A percentile compares a stretch with the other conserved stretches of the same genome.
Evolutionary conservation across 2,888 invertebrate genomes (phyloP).

Genomic region (Heliconius hortense): DNA sequence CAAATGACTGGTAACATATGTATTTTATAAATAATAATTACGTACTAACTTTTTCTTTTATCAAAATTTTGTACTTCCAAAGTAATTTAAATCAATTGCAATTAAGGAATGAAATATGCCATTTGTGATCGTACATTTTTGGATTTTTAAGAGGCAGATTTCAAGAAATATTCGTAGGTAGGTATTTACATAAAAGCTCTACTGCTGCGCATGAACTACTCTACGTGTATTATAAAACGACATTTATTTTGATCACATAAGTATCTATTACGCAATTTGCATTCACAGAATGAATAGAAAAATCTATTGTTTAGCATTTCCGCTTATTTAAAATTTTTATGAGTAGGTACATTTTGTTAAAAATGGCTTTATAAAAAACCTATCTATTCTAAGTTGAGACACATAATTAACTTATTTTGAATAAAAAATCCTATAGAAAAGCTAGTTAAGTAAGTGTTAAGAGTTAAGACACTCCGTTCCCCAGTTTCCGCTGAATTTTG

Average conservation of each 20-base stretch:
- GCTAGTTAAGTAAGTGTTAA: not conserved
- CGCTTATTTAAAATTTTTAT: slow-evolving; percentile 10
- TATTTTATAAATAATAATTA: slow-evolving; percentile 43
- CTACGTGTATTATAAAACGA: slow-evolving; percentile 13
- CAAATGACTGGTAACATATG: slow-evolving; percentile 90
- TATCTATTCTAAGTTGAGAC: not conserved
- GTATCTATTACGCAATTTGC: slow-evolving; percentile 7
- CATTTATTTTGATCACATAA: slow-evolving; percentile 8
- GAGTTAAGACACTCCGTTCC: too few species aligned
- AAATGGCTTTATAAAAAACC: not conserved
- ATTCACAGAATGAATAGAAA: slow-evolving; percentile 7
- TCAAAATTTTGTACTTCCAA: not conserved
- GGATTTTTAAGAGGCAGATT: too few species aligned
- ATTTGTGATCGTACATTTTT: not conserved
- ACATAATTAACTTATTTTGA: not conserved
- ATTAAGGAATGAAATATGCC: not conserved
- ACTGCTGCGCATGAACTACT: not conserved
- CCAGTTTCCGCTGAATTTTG: too few species aligned
- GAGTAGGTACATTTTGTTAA: not conserved
- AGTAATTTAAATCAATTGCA: too few species aligned
- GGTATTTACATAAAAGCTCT: not conserved
- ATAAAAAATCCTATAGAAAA: not conserved
- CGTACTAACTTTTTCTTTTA: not conserved
- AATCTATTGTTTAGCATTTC: slow-evolving; percentile 17
- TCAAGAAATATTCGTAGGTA: not conserved